Conservation (phyloP, 2,797 vertebrate genomes). For the Lemur catta region DNA sequence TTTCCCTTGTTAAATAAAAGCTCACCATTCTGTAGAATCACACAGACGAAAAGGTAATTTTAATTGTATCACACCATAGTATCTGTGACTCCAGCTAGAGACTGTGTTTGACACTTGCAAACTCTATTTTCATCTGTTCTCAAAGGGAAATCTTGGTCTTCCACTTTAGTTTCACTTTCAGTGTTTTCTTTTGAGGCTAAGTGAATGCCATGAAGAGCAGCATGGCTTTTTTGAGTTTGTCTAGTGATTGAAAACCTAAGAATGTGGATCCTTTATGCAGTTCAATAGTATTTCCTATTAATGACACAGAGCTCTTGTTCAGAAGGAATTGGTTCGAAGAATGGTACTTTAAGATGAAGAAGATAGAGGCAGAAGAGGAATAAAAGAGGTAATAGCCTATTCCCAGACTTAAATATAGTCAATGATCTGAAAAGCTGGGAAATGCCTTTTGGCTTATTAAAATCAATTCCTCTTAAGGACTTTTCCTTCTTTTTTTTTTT, state of each 20-base stretch:
- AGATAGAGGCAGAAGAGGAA: neutral
- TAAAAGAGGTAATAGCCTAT: neutral
- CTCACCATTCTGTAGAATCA: neutral
- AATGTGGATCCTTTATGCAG: neutral
- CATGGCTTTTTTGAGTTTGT: slow-evolving; percentile 2
- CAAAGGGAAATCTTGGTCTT: neutral
- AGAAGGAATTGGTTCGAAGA: neutral
- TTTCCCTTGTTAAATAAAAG: neutral
- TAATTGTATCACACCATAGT: neutral
- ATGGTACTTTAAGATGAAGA: neutral
- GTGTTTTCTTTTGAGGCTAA: slow-evolving; percentile 35
- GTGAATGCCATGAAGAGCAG: slow-evolving; percentile 29
- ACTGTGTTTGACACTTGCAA: neutral
- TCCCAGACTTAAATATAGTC: neutral
- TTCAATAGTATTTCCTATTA: slow-evolving; percentile 17
- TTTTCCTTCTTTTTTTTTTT: neutral
- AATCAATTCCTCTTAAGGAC: neutral
- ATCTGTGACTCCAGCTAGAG: neutral
- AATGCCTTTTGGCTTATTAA: neutral
- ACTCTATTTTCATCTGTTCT: neutral
- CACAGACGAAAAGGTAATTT: neutral
- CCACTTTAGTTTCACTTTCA: slow-evolving; percentile 28
- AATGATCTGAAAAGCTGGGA: neutral
- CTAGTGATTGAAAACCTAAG: neutral
- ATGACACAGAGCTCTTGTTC: slow-evolving; percentile 27